A percentile compares a stretch with the other conserved stretches of the same genome.
phyloP scores from a whole-genome alignment of 2,113 vertebrate genomes.

The Lathamus discolor region DNA sequence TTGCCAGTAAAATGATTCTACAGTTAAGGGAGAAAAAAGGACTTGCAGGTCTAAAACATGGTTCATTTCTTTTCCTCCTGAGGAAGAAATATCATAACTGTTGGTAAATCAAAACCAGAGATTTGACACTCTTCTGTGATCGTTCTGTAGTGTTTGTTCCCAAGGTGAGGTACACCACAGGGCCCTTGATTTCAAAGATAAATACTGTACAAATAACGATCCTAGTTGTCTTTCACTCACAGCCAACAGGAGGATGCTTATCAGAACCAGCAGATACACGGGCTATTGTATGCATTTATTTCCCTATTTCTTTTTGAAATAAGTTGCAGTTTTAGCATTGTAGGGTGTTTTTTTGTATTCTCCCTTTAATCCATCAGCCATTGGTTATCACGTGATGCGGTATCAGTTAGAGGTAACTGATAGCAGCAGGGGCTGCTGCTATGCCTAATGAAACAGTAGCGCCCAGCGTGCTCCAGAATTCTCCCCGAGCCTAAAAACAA shows the following conservation, averaged over 20 bases:
- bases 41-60: conserved; percentile 27
- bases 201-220: conserved; percentile 83
- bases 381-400: not conserved
- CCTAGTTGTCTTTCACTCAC: conserved; percentile 84
- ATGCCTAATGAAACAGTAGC: conserved; percentile 34
- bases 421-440: conserved; percentile 61
- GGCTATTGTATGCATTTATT: conserved; percentile 77
- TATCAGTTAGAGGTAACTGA: conserved; percentile 40
- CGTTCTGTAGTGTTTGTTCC: conserved; percentile 70
- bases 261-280: conserved; percentile 80
- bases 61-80: conserved; percentile 54
- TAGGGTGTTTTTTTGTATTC: not conserved
- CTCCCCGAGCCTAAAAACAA: conserved; percentile 29
- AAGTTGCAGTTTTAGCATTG: conserved; percentile 55
- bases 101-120: conserved; percentile 73
- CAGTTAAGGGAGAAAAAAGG: conserved; percentile 45
- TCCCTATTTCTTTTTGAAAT: conserved; percentile 80
- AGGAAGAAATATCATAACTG: conserved; percentile 66
- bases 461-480: not conserved
- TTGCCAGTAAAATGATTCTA: conserved; percentile 39
- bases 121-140: conserved; percentile 71
- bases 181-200: conserved; percentile 88
- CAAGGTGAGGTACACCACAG: conserved; percentile 77
- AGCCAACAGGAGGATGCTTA: conserved; percentile 86
- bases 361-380: conserved; percentile 7